Conservation (phyloP, 2,888 invertebrate species). For the Cryptocephalus primarius region DNA sequence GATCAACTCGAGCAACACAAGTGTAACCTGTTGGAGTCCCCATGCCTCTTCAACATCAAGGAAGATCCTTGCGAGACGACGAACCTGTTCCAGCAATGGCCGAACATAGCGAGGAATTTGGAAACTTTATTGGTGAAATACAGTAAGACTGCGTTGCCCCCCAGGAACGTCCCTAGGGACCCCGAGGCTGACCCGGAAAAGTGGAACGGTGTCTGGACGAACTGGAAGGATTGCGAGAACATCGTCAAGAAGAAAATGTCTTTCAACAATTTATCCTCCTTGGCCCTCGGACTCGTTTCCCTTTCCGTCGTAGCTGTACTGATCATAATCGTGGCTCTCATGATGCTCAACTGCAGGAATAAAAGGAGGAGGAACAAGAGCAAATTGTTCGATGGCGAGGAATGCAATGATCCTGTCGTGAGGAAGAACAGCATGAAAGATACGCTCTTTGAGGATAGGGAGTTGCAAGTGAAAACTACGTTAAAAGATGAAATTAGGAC, state of each 20-base stretch:
- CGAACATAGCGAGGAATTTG: slow-evolving; percentile 34
- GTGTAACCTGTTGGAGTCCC: slow-evolving; percentile 29
- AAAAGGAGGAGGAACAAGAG: slow-evolving; percentile 2
- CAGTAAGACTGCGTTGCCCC: slow-evolving; percentile 34
- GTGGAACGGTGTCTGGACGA: slow-evolving; percentile 47
- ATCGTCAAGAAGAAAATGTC: slow-evolving; percentile 19
- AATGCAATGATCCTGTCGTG: slow-evolving; percentile 13
- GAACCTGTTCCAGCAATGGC: slow-evolving; percentile 37
- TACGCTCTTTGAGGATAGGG: slow-evolving; percentile 22
- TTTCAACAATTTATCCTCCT: slow-evolving; percentile 22
- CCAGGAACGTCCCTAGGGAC: slow-evolving; percentile 38
- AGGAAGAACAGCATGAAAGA: slow-evolving; percentile 11
- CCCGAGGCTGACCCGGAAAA: slow-evolving; percentile 40
- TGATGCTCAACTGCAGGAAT: slow-evolving; percentile 14
- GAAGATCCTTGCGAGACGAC: slow-evolving; percentile 43
- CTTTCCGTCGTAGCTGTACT: slow-evolving; percentile 25
- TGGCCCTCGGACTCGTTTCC: slow-evolving; percentile 27
- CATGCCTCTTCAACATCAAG: slow-evolving; percentile 42
- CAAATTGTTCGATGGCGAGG: slow-evolving; percentile 7
- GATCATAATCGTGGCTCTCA: slow-evolving; percentile 21
- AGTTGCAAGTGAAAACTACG: slow-evolving; percentile 17
- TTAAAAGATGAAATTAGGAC: slow-evolving; percentile 21
- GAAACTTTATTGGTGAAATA: slow-evolving; percentile 36
- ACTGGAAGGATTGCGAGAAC: slow-evolving; percentile 47
- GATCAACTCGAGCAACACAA: slow-evolving; percentile 20